Percentiles rank a stretch among this genome's conserved stretches.
Conservation (phyloP, 2,797 vertebrate genomes). For the Sternotherus odoratus region DNA sequence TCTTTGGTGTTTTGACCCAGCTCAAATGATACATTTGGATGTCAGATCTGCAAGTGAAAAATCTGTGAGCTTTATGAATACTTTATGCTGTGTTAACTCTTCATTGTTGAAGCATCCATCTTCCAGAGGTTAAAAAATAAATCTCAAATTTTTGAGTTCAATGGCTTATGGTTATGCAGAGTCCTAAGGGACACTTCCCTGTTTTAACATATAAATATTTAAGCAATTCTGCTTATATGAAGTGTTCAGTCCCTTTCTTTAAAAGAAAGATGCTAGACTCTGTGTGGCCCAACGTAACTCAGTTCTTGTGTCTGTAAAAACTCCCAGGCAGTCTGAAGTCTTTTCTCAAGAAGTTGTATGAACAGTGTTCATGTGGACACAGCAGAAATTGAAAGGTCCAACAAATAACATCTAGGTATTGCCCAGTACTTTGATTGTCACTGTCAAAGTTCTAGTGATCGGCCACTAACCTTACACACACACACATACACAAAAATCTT, state of each 20-base stretch:
- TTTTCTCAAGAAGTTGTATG: neutral
- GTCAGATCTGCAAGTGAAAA: neutral
- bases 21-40: accelerated
- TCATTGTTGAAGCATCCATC: neutral
- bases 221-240: neutral
- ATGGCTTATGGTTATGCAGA: accelerated
- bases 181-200: neutral
- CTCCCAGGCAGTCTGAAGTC: conserved; percentile 16
- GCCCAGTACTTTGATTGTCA: neutral
- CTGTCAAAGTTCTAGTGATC: conserved; percentile 8
- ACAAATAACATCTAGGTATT: neutral
- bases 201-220: neutral
- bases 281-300: conserved; percentile 9
- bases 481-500: neutral
- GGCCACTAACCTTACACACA: conserved; percentile 6
- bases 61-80: neutral
- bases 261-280: neutral
- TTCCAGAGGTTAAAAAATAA: neutral
- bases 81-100: accelerated
- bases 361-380: accelerated
- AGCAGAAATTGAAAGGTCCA: neutral
- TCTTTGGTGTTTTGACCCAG: neutral
- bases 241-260: neutral
- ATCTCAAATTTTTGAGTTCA: neutral
- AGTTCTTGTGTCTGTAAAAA: neutral